phyloP scores from a whole-genome alignment of 2,888 invertebrate species.

The Drosophila anomelani region DNA sequence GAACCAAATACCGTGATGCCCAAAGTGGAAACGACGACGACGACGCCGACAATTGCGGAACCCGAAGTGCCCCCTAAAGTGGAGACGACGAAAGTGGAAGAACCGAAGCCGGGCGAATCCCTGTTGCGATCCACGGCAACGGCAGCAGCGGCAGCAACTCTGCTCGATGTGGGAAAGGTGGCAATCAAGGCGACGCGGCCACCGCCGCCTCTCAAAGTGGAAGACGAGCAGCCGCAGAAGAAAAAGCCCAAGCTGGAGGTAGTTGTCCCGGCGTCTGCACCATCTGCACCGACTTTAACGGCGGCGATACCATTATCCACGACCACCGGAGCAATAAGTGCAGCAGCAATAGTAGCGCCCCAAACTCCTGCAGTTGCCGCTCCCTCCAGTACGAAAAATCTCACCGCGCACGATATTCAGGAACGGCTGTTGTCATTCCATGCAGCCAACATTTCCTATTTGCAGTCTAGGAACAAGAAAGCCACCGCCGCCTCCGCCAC shows the following conservation, averaged over 20 bases:
- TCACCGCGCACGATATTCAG: slow-evolving; percentile 87
- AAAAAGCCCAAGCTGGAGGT: slow-evolving; percentile 70
- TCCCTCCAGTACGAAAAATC: slow-evolving; percentile 61
- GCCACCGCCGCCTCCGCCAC: slow-evolving; percentile 37
- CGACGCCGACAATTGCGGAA: slow-evolving; percentile 1
- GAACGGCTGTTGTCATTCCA: slow-evolving; percentile 88
- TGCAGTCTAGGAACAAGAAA: slow-evolving; percentile 87
- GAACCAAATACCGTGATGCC: slow-evolving; percentile 8
- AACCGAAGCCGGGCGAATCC: slow-evolving; percentile 67
- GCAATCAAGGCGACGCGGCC: slow-evolving; percentile 40
- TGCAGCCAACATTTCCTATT: slow-evolving; percentile 87
- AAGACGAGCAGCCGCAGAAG: slow-evolving; percentile 74
- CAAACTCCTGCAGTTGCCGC: slow-evolving; percentile 6
- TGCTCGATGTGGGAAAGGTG: slow-evolving; percentile 46
- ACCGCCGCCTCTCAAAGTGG: slow-evolving; percentile 38
- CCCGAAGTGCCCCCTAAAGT: slow-evolving; percentile 28
- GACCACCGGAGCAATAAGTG: neutral
- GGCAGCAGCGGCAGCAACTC: slow-evolving; percentile 26
- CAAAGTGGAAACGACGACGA: slow-evolving; percentile 8
- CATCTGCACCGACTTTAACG: slow-evolving; percentile 5
- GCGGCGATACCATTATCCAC: neutral
- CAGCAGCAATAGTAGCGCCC: slow-evolving; percentile 9
- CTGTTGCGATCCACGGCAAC: slow-evolving; percentile 52
- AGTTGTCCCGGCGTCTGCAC: neutral
- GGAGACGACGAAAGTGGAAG: slow-evolving; percentile 50